Evolutionary conservation across 1,140 invertebrate genomes (phyloP).

Genomic region (Hetaerina americana): DNA sequence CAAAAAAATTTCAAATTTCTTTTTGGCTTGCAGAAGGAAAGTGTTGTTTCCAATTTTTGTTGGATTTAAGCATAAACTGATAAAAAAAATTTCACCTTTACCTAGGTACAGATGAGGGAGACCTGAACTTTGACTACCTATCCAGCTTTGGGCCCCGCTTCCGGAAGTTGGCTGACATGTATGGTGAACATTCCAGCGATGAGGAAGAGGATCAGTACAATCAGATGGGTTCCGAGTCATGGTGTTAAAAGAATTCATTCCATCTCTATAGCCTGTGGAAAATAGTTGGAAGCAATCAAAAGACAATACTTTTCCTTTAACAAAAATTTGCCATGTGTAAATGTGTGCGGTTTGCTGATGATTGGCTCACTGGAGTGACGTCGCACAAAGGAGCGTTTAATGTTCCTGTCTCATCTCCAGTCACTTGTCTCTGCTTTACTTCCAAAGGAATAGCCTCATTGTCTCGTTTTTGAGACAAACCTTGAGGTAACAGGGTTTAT

Average conservation of each 20-base stretch:
- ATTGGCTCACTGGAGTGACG: background rate
- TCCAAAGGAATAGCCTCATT: background rate
- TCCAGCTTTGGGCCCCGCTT: conserved; percentile 94
- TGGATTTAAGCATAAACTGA: too few species aligned
- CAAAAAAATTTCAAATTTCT: too few species aligned
- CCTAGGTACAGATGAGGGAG: conserved; percentile 77
- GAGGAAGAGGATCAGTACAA: conserved; percentile 45
- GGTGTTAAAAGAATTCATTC: too few species aligned
- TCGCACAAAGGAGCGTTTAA: background rate
- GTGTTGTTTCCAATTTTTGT: too few species aligned
- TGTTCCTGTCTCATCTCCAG: background rate
- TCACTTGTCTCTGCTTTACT: background rate
- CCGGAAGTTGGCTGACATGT: conserved; percentile 94
- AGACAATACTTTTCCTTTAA: background rate
- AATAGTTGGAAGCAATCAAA: too few species aligned
- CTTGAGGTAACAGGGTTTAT: too few species aligned
- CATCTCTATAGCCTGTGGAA: too few species aligned
- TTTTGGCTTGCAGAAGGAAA: too few species aligned
- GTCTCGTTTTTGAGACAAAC: background rate
- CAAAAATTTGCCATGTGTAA: background rate
- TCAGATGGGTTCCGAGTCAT: conserved; percentile 8
- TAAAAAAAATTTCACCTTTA: too few species aligned
- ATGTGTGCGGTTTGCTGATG: background rate
- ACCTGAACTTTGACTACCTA: conserved; percentile 93
- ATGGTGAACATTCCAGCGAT: conserved; percentile 79